These are phyloP conservation scores for Lysandra bellargus DNA, from an alignment of 2,888 invertebrate genomes.

Conservation along the genomic window DNA sequence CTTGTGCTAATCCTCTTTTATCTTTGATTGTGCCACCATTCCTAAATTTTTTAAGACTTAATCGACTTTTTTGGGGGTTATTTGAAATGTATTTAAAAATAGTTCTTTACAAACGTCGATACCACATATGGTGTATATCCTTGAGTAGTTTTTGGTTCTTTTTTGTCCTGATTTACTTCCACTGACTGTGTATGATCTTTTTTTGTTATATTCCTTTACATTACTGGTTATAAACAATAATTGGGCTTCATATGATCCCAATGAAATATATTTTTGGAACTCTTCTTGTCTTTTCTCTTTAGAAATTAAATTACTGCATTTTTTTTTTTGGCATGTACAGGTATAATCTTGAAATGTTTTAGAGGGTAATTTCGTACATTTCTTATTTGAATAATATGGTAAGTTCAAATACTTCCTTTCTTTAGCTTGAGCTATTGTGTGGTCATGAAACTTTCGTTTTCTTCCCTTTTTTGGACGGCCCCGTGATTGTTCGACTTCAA, in stretches of 20 bases:
- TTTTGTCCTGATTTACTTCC: slow-evolving; percentile 1
- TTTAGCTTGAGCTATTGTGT: slow-evolving; percentile 27
- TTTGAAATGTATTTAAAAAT: slow-evolving; percentile 29
- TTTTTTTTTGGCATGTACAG: slow-evolving; percentile 19
- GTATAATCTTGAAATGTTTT: slow-evolving; percentile 26
- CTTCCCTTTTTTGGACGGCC: slow-evolving; percentile 27
- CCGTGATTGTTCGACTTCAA: not conserved
- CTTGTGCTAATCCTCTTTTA: slow-evolving; percentile 29
- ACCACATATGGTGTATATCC: slow-evolving; percentile 28
- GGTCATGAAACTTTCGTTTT: slow-evolving; percentile 27
- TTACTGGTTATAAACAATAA: slow-evolving; percentile 25
- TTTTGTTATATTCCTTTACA: slow-evolving; percentile 25
- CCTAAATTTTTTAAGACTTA: slow-evolving; percentile 29
- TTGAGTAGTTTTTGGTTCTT: slow-evolving; percentile 23
- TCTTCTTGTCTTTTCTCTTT: slow-evolving; percentile 25
- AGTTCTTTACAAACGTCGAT: slow-evolving; percentile 12
- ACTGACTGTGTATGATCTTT: slow-evolving; percentile 20
- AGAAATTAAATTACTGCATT: slow-evolving; percentile 3
- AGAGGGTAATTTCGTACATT: not conserved
- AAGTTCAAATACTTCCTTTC: slow-evolving; percentile 23
- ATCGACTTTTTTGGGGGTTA: slow-evolving; percentile 15
- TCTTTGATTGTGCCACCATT: slow-evolving; percentile 19
- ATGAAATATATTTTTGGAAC: slow-evolving; percentile 19
- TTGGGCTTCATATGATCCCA: slow-evolving; percentile 30
- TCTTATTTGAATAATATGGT: slow-evolving; percentile 14